phyloP scores from a whole-genome alignment of 2,113 vertebrate species.

The Alexandromys fortis region DNA sequence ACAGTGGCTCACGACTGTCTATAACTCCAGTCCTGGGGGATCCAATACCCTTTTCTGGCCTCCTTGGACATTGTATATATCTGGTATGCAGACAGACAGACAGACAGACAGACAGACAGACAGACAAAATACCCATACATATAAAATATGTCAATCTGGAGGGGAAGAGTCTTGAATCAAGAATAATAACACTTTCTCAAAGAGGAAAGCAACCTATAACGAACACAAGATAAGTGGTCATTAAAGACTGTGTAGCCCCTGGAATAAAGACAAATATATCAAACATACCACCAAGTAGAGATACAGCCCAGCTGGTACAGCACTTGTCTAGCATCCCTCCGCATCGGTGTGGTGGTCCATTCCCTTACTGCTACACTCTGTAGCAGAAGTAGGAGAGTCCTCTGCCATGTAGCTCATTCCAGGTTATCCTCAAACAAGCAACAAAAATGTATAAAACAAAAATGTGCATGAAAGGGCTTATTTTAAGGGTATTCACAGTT shows the following conservation, averaged over 20 bases:
- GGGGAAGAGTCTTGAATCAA: not conserved
- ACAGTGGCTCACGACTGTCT: not conserved
- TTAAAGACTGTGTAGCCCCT: not conserved
- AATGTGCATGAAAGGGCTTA: not conserved
- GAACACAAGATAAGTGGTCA: not conserved
- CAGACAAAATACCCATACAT: not conserved
- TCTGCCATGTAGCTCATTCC: not conserved
- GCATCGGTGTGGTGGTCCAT: not conserved
- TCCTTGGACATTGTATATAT: not conserved
- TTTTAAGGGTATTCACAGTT: not conserved
- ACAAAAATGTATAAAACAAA: not conserved
- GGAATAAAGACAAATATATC: not conserved
- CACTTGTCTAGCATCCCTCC: not conserved
- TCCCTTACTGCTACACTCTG: not conserved
- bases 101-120: not conserved
- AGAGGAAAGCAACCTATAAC: constrained; percentile 24
- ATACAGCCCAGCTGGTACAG: too few relatives aligned
- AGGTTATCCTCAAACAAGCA: not conserved
- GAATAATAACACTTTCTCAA: not conserved
- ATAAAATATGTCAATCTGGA: not conserved
- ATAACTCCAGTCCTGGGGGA: not conserved
- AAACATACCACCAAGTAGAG: not conserved
- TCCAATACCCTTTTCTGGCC: not conserved
- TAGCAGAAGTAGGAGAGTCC: not conserved
- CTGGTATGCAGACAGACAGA: not conserved